phyloP scores from a whole-genome alignment of 2,888 invertebrate genomes.

The Dioctria rufipes region DNA sequence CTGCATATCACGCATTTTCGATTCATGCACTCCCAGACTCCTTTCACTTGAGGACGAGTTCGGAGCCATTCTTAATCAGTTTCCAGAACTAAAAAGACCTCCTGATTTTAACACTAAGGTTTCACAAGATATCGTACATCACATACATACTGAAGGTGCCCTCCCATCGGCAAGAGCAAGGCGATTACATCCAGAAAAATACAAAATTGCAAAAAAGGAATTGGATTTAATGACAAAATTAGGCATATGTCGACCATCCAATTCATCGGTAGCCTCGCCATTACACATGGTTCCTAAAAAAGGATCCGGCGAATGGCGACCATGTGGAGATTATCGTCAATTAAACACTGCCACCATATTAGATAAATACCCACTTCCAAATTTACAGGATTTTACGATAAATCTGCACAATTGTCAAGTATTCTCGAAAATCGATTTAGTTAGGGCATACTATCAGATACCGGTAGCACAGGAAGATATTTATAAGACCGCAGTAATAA shows the following conservation, averaged over 20 bases:
- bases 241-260: slow-evolving; percentile 62
- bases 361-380: slow-evolving; percentile 44
- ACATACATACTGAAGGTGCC: slow-evolving; percentile 55
- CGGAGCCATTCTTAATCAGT: slow-evolving; percentile 15
- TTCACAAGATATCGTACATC: slow-evolving; percentile 37
- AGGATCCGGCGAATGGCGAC: slow-evolving; percentile 22
- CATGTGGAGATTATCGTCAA: slow-evolving; percentile 48
- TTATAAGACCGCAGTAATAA: slow-evolving; percentile 65
- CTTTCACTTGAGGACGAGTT: background rate
- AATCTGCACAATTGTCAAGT: slow-evolving; percentile 40
- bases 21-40: background rate
- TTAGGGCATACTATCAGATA: slow-evolving; percentile 65
- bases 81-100: slow-evolving; percentile 7
- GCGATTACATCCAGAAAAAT: slow-evolving; percentile 60
- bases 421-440: slow-evolving; percentile 62
- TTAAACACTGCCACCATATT: slow-evolving; percentile 38
- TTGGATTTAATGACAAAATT: slow-evolving; percentile 60
- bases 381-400: slow-evolving; percentile 33
- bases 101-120: slow-evolving; percentile 10
- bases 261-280: slow-evolving; percentile 61
- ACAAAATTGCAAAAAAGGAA: slow-evolving; percentile 59
- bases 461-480: slow-evolving; percentile 64
- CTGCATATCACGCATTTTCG: background rate
- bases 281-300: slow-evolving; percentile 62
- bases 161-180: slow-evolving; percentile 56